Base-by-base conservation (phyloP, 1,140 invertebrate genomes). In the Macrobrachium nipponense region DNA sequence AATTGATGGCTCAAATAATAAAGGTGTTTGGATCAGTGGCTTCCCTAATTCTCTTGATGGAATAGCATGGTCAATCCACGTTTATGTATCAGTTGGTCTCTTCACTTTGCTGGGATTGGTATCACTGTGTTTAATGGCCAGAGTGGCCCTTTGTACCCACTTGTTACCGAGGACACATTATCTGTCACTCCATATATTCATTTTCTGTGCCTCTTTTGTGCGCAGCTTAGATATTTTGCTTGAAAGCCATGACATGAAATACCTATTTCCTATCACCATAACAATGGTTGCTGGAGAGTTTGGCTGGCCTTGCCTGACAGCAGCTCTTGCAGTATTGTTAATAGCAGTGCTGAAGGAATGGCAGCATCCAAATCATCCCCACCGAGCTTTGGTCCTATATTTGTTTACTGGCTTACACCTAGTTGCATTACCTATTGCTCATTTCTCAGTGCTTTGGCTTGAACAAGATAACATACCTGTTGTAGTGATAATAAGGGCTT, bases 231-330 rank as follows among this genome's bases (percentile, higher is more conserved):
- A 80, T 68, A 51, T 86, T 27, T 78, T 86, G 66, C 84, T 70
- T 23, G 76, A 62, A 2, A 58, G 58, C 43, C 68, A 68, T 5
- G n/a, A 66, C 60, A 15, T 86, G 17, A 20, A 61, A 27, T 70
- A 23, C 15, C 18, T 61, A 2, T 70, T 79, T 20, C 77, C 84
- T 2, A n/a, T 68, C 5, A 59, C 84, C 0, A n/a, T 80, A 8
- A n/a, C 80, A 51, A 51, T 62, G 18, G 84, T 76, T 0, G 77
- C 68, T 8, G 84, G 72, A 36, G 84, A 86, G 43, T 44, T 58
- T n/a, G 77, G 64, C 27, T 86, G 84, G 84, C 84, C 84, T 12
- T 51, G 51, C 17, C 20, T 86, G 66, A 86, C 84, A 11, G 84
- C 84, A 6, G 84, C 51, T 17, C 51, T 79, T 64, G 77, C 84